Percentiles rank a stretch among this genome's conserved stretches.
Conservation (phyloP, 2,113 vertebrate genomes). For the Pheucticus melanocephalus region DNA sequence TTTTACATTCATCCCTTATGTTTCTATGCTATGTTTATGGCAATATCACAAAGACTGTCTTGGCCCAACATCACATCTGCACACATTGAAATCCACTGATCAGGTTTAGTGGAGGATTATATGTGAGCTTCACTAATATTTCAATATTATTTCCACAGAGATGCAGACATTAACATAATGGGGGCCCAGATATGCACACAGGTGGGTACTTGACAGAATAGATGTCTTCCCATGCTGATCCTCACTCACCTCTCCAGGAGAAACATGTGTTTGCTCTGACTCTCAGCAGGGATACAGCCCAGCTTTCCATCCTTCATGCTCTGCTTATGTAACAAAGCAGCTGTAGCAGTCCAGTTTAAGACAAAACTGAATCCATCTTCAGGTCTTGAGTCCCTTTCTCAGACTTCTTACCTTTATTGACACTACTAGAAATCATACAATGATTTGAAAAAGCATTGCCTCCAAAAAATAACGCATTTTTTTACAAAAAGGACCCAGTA, state of each 20-base stretch:
- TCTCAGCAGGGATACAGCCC: background rate
- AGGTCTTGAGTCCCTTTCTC: background rate
- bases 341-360: background rate
- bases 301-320: background rate
- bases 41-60: background rate
- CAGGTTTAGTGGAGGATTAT: background rate
- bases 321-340: background rate
- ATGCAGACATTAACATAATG: background rate
- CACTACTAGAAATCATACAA: background rate
- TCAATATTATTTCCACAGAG: background rate
- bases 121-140: background rate
- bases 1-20: background rate
- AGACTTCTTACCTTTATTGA: background rate
- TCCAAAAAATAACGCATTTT: background rate
- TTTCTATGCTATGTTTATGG: background rate
- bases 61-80: background rate
- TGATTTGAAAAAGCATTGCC: background rate
- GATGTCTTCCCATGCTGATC: fast-evolving
- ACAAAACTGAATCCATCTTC: background rate
- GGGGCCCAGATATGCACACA: background rate
- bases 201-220: background rate
- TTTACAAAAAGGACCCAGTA: background rate
- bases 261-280: background rate
- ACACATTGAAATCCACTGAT: background rate
- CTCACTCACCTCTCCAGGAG: background rate